Percentiles rank a stretch among this genome's conserved stretches.
These are phyloP conservation scores for Pediacus dermestoides DNA, from an alignment of 2,888 invertebrate genomes.

Conservation along the genomic window DNA sequence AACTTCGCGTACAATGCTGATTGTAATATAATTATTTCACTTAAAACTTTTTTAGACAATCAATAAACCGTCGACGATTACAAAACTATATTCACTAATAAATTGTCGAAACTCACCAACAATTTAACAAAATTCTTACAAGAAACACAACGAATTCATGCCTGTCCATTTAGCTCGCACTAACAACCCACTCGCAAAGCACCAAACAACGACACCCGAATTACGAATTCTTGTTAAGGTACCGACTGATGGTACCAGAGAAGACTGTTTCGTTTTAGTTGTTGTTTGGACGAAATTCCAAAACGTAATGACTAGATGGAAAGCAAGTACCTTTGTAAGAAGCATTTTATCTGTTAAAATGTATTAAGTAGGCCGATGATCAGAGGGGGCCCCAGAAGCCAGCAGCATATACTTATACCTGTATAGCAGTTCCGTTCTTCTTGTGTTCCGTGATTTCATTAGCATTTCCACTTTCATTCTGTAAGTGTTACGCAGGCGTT, in stretches of 20 bases:
- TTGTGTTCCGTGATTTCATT: conserved; percentile 3
- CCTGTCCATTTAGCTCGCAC: conserved; percentile 35
- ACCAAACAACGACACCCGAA: too few relatives aligned
- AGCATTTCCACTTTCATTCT: conserved; percentile 3
- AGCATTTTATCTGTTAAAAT: conserved; percentile 27
- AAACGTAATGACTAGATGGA: conserved; percentile 21
- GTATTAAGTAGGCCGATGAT: conserved; percentile 22
- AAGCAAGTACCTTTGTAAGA: conserved; percentile 34
- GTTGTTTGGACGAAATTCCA: conserved; percentile 8
- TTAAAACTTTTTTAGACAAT: too few relatives aligned
- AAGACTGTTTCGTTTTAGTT: too few relatives aligned
- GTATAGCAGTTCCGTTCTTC: conserved; percentile 13
- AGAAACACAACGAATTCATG: conserved; percentile 31
- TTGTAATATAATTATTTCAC: too few relatives aligned
- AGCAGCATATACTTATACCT: too few relatives aligned
- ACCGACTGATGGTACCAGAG: too few relatives aligned
- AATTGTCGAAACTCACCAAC: too few relatives aligned
- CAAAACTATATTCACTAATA: too few relatives aligned
- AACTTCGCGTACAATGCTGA: too few relatives aligned
- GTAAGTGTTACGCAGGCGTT: conserved; percentile 3
- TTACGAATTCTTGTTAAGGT: too few relatives aligned
- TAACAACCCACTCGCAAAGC: too few relatives aligned
- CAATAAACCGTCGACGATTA: too few relatives aligned
- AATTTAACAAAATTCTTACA: conserved; percentile 27
- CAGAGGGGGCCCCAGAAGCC: neutral